These are phyloP conservation scores for Conger conger DNA, from an alignment of 2,113 vertebrate genomes.

Conservation along the genomic window DNA sequence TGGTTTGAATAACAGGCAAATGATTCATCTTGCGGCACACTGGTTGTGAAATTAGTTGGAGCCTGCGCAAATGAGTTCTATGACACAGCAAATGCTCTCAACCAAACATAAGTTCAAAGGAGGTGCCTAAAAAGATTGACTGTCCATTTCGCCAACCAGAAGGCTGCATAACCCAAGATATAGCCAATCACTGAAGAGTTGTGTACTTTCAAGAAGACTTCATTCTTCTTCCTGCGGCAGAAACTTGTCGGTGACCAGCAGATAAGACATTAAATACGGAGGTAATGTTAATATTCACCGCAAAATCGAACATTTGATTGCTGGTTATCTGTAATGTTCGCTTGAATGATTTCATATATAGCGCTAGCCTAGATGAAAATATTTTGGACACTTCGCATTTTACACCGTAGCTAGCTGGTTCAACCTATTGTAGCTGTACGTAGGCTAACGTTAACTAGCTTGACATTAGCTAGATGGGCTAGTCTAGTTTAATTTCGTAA, in stretches of 20 bases:
- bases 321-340: too few species aligned
- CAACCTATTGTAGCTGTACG: background rate
- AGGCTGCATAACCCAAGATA: background rate
- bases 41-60: background rate
- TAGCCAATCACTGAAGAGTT: background rate
- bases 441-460: background rate
- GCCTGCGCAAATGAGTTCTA: conserved; percentile 6
- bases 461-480: background rate
- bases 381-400: background rate
- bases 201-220: background rate
- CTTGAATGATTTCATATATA: too few species aligned
- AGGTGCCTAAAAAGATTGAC: background rate
- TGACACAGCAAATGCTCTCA: conserved; percentile 36
- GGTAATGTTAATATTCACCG: background rate
- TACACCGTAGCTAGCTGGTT: background rate
- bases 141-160: background rate
- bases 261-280: background rate
- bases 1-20: background rate
- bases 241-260: background rate
- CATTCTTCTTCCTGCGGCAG: background rate
- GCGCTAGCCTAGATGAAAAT: background rate
- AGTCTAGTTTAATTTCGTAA: too few species aligned
- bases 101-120: background rate
- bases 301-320: too few species aligned
- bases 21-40: background rate